These are phyloP conservation scores for Drosophila virilis DNA, from an alignment of 1,140 invertebrate genomes.

Conservation along the genomic window DNA sequence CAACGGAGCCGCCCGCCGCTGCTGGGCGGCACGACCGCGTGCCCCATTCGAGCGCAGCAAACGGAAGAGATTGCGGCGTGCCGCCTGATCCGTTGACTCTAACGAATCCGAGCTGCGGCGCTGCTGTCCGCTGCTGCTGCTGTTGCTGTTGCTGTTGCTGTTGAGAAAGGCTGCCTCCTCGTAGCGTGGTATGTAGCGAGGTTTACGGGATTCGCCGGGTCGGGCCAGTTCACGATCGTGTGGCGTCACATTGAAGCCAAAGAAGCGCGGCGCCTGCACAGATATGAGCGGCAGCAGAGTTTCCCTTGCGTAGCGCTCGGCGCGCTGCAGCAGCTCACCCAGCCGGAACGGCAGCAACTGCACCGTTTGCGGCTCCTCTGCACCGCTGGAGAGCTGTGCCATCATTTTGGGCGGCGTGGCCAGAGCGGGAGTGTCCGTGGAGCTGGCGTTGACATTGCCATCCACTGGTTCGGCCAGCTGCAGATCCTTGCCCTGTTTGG, in stretches of 20 bases:
- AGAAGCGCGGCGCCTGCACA: slow-evolving; percentile 89
- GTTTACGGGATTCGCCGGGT: slow-evolving; percentile 60
- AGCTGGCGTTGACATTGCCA: slow-evolving; percentile 18
- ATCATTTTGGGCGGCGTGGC: slow-evolving; percentile 53
- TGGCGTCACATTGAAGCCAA: slow-evolving; percentile 85
- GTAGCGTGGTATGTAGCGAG: slow-evolving; percentile 82
- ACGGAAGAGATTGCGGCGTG: slow-evolving; percentile 67
- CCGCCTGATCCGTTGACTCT: slow-evolving; percentile 24
- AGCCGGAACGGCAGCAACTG: slow-evolving; percentile 91
- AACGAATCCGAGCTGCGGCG: not conserved
- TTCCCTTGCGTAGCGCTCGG: slow-evolving; percentile 91
- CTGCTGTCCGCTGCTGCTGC: slow-evolving; percentile 7
- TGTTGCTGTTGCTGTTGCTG: slow-evolving; percentile 19
- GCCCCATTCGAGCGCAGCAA: slow-evolving; percentile 46
- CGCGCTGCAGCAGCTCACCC: slow-evolving; percentile 91
- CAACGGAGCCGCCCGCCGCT: not conserved
- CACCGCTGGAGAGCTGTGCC: slow-evolving; percentile 44
- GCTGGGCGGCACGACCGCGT: slow-evolving; percentile 48
- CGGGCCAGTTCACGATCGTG: slow-evolving; percentile 41
- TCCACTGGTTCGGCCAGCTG: slow-evolving; percentile 33
- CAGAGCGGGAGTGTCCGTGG: not conserved
- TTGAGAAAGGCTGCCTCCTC: slow-evolving; percentile 69
- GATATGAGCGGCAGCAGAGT: slow-evolving; percentile 90
- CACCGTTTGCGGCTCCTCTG: slow-evolving; percentile 86
- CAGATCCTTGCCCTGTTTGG: slow-evolving; percentile 84